A percentile compares a stretch with the other conserved stretches of the same genome.
Evolutionary conservation across 2,113 vertebrate species (phyloP).

Genomic region (Colinus virginianus): DNA sequence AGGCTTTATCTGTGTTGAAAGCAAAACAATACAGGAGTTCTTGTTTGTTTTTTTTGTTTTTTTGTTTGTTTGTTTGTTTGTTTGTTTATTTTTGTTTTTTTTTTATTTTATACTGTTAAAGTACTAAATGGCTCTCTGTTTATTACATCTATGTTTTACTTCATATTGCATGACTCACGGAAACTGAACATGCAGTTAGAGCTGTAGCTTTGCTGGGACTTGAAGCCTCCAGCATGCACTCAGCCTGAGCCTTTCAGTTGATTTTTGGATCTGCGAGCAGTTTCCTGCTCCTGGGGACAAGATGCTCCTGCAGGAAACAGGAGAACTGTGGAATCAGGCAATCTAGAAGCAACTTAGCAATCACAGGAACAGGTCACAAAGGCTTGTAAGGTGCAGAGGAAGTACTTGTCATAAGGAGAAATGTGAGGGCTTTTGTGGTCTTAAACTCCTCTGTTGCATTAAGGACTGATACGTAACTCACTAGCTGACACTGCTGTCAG

Average conservation of each 20-base stretch:
- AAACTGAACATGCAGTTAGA: neutral
- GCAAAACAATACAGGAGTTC: neutral
- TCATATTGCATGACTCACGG: neutral
- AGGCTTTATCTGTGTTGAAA: neutral
- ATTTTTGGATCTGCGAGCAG: neutral
- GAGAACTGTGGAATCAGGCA: neutral
- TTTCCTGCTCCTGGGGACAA: neutral
- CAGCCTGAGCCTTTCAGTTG: neutral
- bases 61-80: too few species aligned
- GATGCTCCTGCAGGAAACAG: neutral
- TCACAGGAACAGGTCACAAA: neutral
- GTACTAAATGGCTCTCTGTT: neutral
- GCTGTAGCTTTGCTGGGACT: neutral
- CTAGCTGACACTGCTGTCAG: neutral
- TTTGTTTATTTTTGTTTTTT: neutral
- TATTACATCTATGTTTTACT: neutral
- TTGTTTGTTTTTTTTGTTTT: neutral
- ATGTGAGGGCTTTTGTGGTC: neutral
- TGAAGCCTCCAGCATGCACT: rapidly evolving
- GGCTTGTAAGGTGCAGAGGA: neutral
- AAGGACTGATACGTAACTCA: neutral
- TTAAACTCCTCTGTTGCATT: neutral
- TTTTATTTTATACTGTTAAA: neutral
- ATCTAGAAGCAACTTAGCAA: neutral
- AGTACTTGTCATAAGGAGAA: neutral